Evolutionary conservation across 2,113 vertebrate species (phyloP).

Genomic region (Phylloscopus trochiloides): DNA sequence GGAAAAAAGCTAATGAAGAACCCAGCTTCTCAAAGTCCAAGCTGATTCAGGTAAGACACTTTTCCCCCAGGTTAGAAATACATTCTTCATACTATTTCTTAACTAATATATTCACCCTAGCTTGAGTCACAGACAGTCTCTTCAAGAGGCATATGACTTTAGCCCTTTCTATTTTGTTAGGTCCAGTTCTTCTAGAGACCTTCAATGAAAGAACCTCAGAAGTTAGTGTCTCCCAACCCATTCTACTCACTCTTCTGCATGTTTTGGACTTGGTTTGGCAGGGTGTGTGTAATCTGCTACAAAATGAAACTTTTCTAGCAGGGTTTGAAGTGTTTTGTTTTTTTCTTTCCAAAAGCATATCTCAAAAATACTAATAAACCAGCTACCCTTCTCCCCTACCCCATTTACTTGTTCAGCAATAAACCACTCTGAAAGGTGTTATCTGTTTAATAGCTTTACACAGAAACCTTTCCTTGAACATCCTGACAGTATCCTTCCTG

Average conservation of each 20-base stretch:
- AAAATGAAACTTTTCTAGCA: not conserved
- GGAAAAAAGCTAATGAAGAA: not conserved
- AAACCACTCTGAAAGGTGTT: not conserved
- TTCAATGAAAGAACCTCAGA: not conserved
- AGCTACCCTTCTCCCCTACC: not conserved
- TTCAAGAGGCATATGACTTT: not conserved
- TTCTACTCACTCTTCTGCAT: not conserved
- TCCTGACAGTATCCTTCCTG: not conserved
- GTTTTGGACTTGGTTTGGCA: not conserved
- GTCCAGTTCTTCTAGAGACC: not conserved
- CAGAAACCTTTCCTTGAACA: not conserved
- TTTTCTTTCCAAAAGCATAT: not conserved
- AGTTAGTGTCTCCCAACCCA: rapidly evolving
- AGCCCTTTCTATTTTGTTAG: not conserved
- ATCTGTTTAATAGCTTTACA: not conserved
- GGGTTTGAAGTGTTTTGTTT: not conserved
- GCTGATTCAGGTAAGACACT: not conserved
- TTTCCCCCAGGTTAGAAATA: not conserved
- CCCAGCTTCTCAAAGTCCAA: not conserved
- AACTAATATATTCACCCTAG: not conserved
- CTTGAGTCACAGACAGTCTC: not conserved
- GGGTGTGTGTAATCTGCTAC: not conserved
- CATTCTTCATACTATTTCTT: not conserved
- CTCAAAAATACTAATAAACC: not conserved
- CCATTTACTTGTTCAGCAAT: not conserved